These are phyloP conservation scores for Trichomycterus rosablanca DNA, from an alignment of 2,113 vertebrate genomes.

Conservation along the genomic window DNA sequence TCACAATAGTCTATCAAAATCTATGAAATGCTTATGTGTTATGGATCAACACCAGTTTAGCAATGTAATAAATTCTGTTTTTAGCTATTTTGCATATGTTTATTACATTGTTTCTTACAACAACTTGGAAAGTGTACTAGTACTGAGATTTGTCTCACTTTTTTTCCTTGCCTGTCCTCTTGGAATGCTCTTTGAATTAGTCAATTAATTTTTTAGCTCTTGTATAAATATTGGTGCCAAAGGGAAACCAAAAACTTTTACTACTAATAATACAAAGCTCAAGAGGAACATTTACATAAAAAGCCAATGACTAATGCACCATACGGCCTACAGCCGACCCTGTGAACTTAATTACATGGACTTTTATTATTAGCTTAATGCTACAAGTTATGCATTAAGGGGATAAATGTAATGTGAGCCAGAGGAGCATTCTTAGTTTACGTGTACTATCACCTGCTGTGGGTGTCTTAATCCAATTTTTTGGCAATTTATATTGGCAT, in stretches of 20 bases:
- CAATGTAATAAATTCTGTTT: too few species aligned
- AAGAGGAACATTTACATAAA: slow-evolving; percentile 4
- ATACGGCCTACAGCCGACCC: slow-evolving; percentile 15
- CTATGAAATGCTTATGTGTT: too few species aligned
- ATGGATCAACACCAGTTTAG: too few species aligned
- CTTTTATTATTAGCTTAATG: slow-evolving; percentile 18
- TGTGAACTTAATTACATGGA: slow-evolving; percentile 25
- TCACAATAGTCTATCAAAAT: too few species aligned
- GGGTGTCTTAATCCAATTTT: too few species aligned
- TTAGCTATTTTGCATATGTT: too few species aligned
- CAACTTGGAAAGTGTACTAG: too few species aligned
- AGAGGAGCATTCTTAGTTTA: background rate
- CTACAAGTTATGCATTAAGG: background rate
- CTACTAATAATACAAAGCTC: slow-evolving; percentile 1
- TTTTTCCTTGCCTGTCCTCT: background rate
- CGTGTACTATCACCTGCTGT: background rate
- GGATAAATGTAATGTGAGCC: background rate
- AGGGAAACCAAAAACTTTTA: background rate
- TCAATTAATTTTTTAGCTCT: background rate
- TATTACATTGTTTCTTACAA: too few species aligned
- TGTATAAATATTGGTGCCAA: background rate
- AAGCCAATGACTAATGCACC: slow-evolving; percentile 2
- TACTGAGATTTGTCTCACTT: background rate
- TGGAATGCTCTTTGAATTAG: slow-evolving; percentile 10
- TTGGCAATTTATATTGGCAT: too few species aligned